Evolutionary conservation across 2,797 vertebrate species (phyloP).

Genomic region (Epinephelus awoara): DNA sequence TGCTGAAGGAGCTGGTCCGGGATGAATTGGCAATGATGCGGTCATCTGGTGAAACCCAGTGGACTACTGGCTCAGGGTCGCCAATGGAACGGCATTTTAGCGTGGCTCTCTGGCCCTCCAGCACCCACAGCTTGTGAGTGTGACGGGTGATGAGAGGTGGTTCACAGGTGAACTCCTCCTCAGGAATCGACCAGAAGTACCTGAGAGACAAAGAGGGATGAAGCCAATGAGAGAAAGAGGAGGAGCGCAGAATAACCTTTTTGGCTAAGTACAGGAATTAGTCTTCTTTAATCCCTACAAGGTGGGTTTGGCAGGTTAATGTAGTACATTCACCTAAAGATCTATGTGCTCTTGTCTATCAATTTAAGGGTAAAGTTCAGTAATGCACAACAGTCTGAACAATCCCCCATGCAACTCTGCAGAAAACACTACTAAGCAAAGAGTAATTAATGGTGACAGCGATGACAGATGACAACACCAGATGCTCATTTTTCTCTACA

Average conservation of each 20-base stretch:
- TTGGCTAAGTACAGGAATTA: constrained; percentile 14
- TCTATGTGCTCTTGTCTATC: constrained; percentile 22
- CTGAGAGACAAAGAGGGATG: constrained; percentile 59
- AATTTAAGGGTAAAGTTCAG: constrained; percentile 41
- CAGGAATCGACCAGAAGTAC: constrained; percentile 95
- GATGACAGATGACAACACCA: constrained; percentile 55
- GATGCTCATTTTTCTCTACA: constrained; percentile 61
- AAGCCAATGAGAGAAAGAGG: neutral
- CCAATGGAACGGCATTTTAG: constrained; percentile 92
- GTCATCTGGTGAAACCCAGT: constrained; percentile 95
- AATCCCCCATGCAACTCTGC: constrained; percentile 17
- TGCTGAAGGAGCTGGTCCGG: constrained; percentile 90
- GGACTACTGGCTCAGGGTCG: constrained; percentile 91
- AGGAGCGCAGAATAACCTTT: neutral
- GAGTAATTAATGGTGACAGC: constrained; percentile 59
- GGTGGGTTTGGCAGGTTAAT: constrained; percentile 37
- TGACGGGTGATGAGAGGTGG: constrained; percentile 94
- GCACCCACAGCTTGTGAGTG: constrained; percentile 93
- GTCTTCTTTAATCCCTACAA: constrained; percentile 17
- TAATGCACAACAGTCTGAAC: constrained; percentile 10
- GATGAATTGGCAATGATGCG: constrained; percentile 92
- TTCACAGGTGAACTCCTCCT: constrained; percentile 95
- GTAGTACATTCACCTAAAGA: constrained; percentile 43
- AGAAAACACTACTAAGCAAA: constrained; percentile 34
- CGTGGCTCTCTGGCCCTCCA: constrained; percentile 93